Evolutionary conservation across 2,888 invertebrate genomes (phyloP).

Genomic region (Thereva nobilitata): DNA sequence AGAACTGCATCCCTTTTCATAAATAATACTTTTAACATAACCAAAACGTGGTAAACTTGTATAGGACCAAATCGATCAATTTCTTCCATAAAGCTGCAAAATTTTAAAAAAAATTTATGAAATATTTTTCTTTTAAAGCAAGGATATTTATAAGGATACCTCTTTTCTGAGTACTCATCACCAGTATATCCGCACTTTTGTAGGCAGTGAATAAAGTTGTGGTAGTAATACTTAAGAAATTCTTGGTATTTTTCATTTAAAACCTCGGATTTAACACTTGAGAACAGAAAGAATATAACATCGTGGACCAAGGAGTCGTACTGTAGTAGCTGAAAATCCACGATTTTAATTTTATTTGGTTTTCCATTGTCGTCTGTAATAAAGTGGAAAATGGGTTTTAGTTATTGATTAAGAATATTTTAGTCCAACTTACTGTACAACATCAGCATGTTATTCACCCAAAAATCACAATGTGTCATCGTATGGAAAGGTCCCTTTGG

Average conservation of each 20-base stretch:
- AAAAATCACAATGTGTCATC: conserved; percentile 64
- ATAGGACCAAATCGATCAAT: conserved; percentile 56
- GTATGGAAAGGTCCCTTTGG: conserved; percentile 60
- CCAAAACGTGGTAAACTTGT: conserved; percentile 59
- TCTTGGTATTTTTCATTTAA: conserved; percentile 59
- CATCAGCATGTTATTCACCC: conserved; percentile 67
- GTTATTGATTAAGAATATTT: not conserved
- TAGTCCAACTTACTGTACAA: conserved; percentile 52
- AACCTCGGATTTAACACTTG: conserved; percentile 59
- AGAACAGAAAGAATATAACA: conserved; percentile 62
- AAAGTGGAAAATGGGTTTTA: conserved; percentile 4
- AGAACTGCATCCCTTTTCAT: conserved; percentile 59
- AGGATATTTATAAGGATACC: conserved; percentile 47
- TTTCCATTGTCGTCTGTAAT: conserved; percentile 49
- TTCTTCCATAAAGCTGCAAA: conserved; percentile 53
- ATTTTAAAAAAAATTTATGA: not conserved
- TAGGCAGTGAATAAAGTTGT: conserved; percentile 58
- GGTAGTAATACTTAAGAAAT: conserved; percentile 62
- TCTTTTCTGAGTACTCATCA: conserved; percentile 55
- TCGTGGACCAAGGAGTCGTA: conserved; percentile 62
- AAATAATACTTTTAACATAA: conserved; percentile 61
- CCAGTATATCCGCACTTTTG: conserved; percentile 55
- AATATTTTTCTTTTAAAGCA: not conserved
- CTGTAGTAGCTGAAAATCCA: conserved; percentile 64
- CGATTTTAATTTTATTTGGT: conserved; percentile 61